phyloP scores from a whole-genome alignment of 2,888 invertebrate genomes.

The Acanthosepion pharaonis region DNA sequence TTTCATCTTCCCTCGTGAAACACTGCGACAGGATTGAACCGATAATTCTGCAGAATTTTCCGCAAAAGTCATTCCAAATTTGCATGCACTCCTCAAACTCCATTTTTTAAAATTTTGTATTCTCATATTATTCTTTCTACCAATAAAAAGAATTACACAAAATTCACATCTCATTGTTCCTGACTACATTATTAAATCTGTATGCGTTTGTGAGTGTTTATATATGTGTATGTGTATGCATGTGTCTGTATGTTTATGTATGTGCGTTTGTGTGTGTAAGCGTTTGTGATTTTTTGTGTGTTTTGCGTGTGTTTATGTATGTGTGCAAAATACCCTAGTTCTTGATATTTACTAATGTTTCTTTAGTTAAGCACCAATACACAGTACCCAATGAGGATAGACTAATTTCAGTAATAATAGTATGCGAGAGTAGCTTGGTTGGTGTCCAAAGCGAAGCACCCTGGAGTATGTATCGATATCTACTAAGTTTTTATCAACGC shows the following conservation, averaged over 20 bases:
- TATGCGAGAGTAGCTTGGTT: too few species aligned
- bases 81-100: background rate
- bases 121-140: background rate
- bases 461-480: too few species aligned
- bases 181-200: background rate
- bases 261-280: background rate
- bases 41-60: background rate
- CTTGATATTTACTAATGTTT: too few species aligned
- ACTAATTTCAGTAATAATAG: too few species aligned
- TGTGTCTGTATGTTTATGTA: background rate
- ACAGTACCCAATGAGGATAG: too few species aligned
- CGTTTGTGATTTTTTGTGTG: too few species aligned
- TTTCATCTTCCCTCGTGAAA: background rate
- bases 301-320: too few species aligned
- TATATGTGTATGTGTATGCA: background rate
- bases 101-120: background rate
- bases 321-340: too few species aligned
- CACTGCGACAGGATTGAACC: background rate
- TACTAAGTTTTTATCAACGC: too few species aligned
- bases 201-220: background rate
- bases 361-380: too few species aligned
- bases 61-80: background rate
- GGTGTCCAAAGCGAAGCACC: too few species aligned
- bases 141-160: background rate
- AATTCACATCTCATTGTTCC: background rate